Percentiles rank a stretch among this genome's conserved stretches.
Evolutionary conservation across 2,888 invertebrate genomes (phyloP).

Genomic region (Drosophila maculinotata): DNA sequence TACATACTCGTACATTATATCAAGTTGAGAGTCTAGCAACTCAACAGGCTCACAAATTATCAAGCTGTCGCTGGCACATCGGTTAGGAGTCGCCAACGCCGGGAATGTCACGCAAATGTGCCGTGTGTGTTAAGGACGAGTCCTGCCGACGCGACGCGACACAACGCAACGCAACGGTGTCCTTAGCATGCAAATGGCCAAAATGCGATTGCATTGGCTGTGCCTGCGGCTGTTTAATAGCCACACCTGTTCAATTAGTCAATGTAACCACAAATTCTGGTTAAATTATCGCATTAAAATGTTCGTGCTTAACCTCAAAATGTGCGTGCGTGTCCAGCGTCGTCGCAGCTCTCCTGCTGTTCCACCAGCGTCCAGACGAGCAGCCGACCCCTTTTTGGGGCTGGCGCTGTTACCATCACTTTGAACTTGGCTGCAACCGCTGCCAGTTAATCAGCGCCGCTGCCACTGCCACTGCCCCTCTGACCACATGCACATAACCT

Average conservation of each 20-base stretch:
- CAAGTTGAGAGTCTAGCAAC: slow-evolving; percentile 54
- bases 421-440: slow-evolving; percentile 70
- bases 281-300: slow-evolving; percentile 85
- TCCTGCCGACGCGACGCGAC: no score
- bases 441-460: slow-evolving; percentile 76
- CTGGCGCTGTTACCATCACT: slow-evolving; percentile 40
- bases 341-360: slow-evolving; percentile 50
- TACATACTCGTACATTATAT: slow-evolving; percentile 42
- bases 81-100: slow-evolving; percentile 32
- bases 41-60: slow-evolving; percentile 84
- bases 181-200: slow-evolving; percentile 58
- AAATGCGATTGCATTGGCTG: slow-evolving; percentile 66
- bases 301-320: slow-evolving; percentile 84
- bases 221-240: slow-evolving; percentile 80
- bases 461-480: no score
- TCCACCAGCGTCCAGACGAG: slow-evolving; percentile 18
- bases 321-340: slow-evolving; percentile 66
- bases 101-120: slow-evolving; percentile 76
- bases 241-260: slow-evolving; percentile 85
- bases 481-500: slow-evolving; percentile 56
- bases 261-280: slow-evolving; percentile 84
- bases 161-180: no score
- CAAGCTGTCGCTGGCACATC: slow-evolving; percentile 82
- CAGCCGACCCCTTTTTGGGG: slow-evolving; percentile 16
- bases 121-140: slow-evolving; percentile 16